These are phyloP conservation scores for Tringa solitaria DNA, from an alignment of 2,113 vertebrate genomes.

Conservation along the genomic window DNA sequence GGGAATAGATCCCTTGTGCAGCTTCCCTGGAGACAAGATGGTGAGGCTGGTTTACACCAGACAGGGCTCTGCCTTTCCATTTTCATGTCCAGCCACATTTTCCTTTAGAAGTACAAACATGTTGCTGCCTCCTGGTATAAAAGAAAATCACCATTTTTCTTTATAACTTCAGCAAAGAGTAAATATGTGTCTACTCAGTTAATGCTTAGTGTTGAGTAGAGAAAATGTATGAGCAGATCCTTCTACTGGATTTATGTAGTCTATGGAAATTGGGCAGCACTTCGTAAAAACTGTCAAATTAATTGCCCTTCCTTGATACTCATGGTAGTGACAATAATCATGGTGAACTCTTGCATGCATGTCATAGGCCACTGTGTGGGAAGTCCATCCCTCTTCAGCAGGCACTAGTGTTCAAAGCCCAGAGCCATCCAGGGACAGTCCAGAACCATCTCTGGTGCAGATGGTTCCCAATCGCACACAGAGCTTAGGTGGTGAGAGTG, in stretches of 20 bases:
- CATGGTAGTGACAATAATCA: rapidly evolving
- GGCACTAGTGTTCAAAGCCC: not conserved
- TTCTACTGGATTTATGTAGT: not conserved
- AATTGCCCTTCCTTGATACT: not conserved
- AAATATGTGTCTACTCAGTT: not conserved
- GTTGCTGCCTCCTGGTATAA: not conserved
- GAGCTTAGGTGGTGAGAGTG: not conserved
- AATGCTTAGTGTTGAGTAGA: not conserved
- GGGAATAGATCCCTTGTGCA: not conserved
- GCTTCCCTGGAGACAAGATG: not conserved
- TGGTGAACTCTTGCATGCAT: not conserved
- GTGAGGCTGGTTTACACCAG: not conserved
- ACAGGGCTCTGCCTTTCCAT: not conserved
- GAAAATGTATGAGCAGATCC: not conserved
- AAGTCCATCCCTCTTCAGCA: not conserved
- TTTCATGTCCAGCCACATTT: not conserved
- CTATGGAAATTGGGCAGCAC: not conserved
- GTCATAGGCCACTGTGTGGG: not conserved
- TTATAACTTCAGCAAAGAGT: not conserved
- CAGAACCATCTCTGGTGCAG: not conserved
- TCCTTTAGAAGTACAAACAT: not conserved
- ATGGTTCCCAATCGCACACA: not conserved
- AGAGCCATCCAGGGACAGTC: not conserved
- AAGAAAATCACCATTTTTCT: not conserved
- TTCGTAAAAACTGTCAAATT: not conserved